phyloP scores from a whole-genome alignment of 1,140 invertebrate species.

The Drosophila nigrodunni region DNA sequence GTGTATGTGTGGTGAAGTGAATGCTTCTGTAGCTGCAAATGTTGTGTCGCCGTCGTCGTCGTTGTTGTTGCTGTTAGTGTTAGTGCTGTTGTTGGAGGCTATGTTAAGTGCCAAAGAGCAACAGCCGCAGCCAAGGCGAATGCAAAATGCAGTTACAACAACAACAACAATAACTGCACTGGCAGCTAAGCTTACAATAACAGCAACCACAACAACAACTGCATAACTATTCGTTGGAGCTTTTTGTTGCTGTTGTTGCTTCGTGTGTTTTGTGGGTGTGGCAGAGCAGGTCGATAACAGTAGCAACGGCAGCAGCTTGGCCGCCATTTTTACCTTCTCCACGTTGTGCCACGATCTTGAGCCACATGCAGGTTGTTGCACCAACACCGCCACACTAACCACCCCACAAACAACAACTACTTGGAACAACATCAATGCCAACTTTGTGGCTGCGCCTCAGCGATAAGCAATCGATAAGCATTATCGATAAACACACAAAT shows the following conservation, averaged over 20 bases:
- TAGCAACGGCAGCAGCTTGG: slow-evolving; percentile 26
- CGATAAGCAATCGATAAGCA: slow-evolving; percentile 27
- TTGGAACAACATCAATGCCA: slow-evolving; percentile 41
- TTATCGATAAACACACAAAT: slow-evolving; percentile 13
- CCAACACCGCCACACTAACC: slow-evolving; percentile 33
- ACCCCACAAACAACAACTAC: slow-evolving; percentile 32
- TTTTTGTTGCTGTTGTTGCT: slow-evolving; percentile 21
- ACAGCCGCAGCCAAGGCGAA: slow-evolving; percentile 80
- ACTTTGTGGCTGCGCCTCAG: slow-evolving; percentile 27
- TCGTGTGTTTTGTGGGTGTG: slow-evolving; percentile 47
- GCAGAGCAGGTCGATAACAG: slow-evolving; percentile 50
- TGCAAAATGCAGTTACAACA: slow-evolving; percentile 70
- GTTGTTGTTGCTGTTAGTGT: slow-evolving; percentile 27
- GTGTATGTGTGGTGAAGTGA: slow-evolving; percentile 34
- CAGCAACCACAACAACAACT: slow-evolving; percentile 13
- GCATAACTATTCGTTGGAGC: slow-evolving; percentile 2
- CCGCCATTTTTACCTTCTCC: slow-evolving; percentile 52
- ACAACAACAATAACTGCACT: slow-evolving; percentile 40
- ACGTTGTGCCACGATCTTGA: slow-evolving; percentile 69
- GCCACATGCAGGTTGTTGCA: slow-evolving; percentile 83
- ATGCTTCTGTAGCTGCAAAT: slow-evolving; percentile 42
- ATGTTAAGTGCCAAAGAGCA: slow-evolving; percentile 81
- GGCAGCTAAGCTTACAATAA: slow-evolving; percentile 27
- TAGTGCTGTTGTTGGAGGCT: slow-evolving; percentile 31
- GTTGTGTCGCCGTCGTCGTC: background rate